Conservation (phyloP, 2,888 invertebrate species). For the Diploptera punctata region DNA sequence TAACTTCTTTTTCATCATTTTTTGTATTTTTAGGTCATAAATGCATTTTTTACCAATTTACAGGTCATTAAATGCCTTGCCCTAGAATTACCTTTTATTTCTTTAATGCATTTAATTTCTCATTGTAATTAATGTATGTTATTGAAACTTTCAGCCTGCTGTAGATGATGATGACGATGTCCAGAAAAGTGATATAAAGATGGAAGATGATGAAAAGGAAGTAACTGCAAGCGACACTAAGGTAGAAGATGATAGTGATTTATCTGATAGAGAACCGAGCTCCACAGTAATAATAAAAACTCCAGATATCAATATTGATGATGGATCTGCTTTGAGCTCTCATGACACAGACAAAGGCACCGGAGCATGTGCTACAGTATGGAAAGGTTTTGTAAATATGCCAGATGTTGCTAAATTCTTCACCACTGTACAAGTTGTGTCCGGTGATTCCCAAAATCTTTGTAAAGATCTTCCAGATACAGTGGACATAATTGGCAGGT, state of each 20-base stretch:
- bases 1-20: no score
- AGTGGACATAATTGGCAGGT: constrained; percentile 82
- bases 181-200: constrained; percentile 16
- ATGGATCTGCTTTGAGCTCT: constrained; percentile 44
- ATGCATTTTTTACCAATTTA: no score
- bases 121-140: no score
- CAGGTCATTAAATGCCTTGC: no score
- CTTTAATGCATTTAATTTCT: no score
- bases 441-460: constrained; percentile 70
- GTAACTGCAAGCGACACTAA: constrained; percentile 38
- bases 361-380: constrained; percentile 60
- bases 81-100: no score
- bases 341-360: constrained; percentile 47
- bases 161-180: constrained; percentile 33
- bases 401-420: constrained; percentile 89
- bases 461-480: constrained; percentile 77
- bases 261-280: constrained; percentile 74
- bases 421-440: constrained; percentile 80
- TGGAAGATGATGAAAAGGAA: constrained; percentile 37
- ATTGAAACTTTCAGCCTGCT: background rate
- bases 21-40: no score
- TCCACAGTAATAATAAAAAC: constrained; percentile 77
- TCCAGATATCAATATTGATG: constrained; percentile 51
- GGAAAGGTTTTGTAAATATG: constrained; percentile 90
- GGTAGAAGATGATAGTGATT: constrained; percentile 42